phyloP scores from a whole-genome alignment of 2,113 vertebrate species.

The Scomber japonicus region DNA sequence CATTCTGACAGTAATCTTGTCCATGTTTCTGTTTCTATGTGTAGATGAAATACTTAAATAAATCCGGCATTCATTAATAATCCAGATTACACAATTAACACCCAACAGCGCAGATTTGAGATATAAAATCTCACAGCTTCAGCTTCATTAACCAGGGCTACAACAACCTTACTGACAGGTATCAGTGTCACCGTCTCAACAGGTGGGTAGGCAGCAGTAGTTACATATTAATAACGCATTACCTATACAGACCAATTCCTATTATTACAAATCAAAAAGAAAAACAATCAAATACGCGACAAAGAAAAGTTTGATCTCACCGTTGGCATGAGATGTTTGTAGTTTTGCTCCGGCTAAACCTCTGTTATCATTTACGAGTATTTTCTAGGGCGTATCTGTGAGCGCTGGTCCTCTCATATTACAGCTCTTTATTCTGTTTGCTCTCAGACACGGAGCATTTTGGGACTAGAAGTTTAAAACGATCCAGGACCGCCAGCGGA shows the following conservation, averaged over 20 bases:
- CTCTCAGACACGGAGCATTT: conserved; percentile 59
- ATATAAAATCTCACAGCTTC: not conserved
- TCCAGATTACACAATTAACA: not conserved
- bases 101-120: conserved; percentile 1
- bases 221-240: conserved; percentile 39
- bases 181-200: conserved; percentile 2
- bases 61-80: conserved; percentile 6
- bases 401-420: conserved; percentile 45
- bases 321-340: conserved; percentile 53
- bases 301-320: conserved; percentile 58
- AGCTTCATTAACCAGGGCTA: not conserved
- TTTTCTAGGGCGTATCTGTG: conserved; percentile 27
- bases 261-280: not conserved
- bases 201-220: conserved; percentile 48
- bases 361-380: conserved; percentile 31
- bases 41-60: not conserved
- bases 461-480: conserved; percentile 77
- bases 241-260: not conserved
- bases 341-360: conserved; percentile 15
- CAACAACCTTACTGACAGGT: not conserved
- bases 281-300: not conserved
- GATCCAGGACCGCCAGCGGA: not conserved
- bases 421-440: conserved; percentile 35
- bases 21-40: not conserved
- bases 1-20: not conserved